Percentiles rank a stretch among this genome's conserved stretches.
phyloP scores from a whole-genome alignment of 2,113 vertebrate genomes.

The Platysteira castanea region DNA sequence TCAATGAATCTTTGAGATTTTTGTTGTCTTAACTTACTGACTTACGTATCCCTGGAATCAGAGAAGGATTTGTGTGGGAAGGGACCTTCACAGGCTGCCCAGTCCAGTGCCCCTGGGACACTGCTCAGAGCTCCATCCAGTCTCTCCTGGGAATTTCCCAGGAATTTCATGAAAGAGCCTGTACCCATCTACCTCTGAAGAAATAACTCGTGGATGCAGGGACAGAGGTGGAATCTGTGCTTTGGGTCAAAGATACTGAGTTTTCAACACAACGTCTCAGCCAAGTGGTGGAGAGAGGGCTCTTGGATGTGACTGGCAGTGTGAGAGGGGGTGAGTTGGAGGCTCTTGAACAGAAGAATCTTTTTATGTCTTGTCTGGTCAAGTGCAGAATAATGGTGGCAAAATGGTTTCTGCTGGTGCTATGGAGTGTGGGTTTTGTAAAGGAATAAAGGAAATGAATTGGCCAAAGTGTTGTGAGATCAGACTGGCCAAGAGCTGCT shows the following conservation, averaged over 20 bases:
- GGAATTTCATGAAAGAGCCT: not conserved
- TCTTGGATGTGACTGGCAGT: not conserved
- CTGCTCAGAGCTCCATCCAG: not conserved
- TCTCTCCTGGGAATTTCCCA: not conserved
- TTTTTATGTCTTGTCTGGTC: not conserved
- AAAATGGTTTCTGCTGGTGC: not conserved
- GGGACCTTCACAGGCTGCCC: not conserved
- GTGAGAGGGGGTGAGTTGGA: not conserved
- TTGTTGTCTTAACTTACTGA: not conserved
- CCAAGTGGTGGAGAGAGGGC: not conserved
- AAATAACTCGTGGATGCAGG: not conserved
- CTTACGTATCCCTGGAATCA: not conserved
- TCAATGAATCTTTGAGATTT: not conserved
- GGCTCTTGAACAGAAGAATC: not conserved
- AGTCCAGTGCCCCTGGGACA: not conserved
- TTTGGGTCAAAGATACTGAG: rapidly evolving
- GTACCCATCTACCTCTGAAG: not conserved
- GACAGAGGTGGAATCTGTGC: not conserved
- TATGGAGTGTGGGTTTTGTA: not conserved
- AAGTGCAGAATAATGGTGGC: not conserved
- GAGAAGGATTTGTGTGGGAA: not conserved
- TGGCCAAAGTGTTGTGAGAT: not conserved
- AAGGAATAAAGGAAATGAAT: not conserved
- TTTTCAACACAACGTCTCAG: not conserved
- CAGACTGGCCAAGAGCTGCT: not conserved